Evolutionary conservation across 2,113 vertebrate species (phyloP).

Genomic region (Silurus glanis): DNA sequence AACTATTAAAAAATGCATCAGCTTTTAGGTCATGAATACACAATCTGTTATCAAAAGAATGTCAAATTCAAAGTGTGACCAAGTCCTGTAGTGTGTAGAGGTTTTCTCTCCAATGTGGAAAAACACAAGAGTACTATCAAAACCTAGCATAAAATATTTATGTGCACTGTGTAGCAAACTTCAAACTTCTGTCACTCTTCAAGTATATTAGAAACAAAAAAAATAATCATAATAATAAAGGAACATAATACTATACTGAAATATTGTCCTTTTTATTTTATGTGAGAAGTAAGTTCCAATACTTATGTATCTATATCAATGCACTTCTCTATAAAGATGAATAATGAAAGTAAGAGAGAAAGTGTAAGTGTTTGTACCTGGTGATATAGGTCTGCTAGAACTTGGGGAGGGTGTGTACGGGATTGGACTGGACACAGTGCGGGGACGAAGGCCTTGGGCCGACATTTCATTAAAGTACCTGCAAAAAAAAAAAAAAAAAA

Average conservation of each 20-base stretch:
- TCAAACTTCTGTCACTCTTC: not conserved
- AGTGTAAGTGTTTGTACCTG: slow-evolving; percentile 71
- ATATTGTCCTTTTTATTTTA: not conserved
- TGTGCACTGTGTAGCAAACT: not conserved
- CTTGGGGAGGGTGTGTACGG: slow-evolving; percentile 97
- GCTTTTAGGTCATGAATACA: too few species aligned
- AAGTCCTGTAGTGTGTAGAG: too few species aligned
- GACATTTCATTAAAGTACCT: slow-evolving; percentile 99
- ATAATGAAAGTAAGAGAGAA: not conserved
- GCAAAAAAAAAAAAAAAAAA: not conserved
- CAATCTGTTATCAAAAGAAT: too few species aligned
- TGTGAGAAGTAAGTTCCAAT: not conserved
- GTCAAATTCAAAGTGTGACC: too few species aligned
- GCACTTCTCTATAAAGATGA: not conserved
- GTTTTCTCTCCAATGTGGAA: too few species aligned
- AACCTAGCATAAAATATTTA: too few species aligned
- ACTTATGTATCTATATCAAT: not conserved
- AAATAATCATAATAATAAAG: not conserved
- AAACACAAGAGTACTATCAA: not conserved
- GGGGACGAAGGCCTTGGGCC: slow-evolving; percentile 94
- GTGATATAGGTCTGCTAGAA: slow-evolving; percentile 97
- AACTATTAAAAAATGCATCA: not conserved
- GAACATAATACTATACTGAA: not conserved
- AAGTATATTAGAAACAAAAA: not conserved
- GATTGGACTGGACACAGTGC: slow-evolving; percentile 98